Evolutionary conservation across 2,797 vertebrate genomes (phyloP).

Genomic region (Lithobates pipiens): DNA sequence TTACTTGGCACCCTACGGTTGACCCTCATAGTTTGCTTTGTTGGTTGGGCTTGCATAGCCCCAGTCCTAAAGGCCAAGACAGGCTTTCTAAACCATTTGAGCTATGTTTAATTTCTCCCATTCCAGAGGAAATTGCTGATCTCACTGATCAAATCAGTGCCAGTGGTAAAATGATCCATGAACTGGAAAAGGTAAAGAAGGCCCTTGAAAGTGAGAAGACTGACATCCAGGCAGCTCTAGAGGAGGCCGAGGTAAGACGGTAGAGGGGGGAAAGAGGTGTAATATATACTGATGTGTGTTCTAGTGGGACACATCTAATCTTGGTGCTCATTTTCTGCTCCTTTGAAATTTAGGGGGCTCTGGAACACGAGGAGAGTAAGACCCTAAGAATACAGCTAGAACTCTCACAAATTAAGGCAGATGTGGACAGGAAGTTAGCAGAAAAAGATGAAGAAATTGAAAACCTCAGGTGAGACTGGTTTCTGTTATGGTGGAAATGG

Average conservation of each 20-base stretch:
- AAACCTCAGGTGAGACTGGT: conserved; percentile 73
- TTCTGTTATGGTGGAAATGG: not conserved
- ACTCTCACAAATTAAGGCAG: conserved; percentile 90
- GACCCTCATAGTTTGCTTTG: no score
- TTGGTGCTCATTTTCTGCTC: not conserved
- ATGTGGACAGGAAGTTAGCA: conserved; percentile 88
- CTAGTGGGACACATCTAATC: not conserved
- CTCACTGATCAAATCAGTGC: conserved; percentile 90
- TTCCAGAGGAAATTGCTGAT: conserved; percentile 89
- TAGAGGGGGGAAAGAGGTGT: not conserved
- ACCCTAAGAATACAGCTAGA: conserved; percentile 90
- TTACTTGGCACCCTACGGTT: no score
- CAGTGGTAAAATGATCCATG: conserved; percentile 87
- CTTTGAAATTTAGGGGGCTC: conserved; percentile 78
- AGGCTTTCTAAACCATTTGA: no score
- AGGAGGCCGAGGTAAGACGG: conserved; percentile 87
- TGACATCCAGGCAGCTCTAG: conserved; percentile 89
- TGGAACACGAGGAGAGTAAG: conserved; percentile 95
- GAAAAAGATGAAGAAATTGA: conserved; percentile 94
- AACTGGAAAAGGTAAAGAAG: conserved; percentile 93
- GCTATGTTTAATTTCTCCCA: not conserved
- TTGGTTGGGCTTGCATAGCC: no score
- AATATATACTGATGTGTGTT: not conserved
- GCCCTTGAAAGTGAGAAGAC: conserved; percentile 86
- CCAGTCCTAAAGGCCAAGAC: no score